Evolutionary conservation across 2,888 invertebrate species (phyloP).

Genomic region (Imbricaverruca yamaguchii): DNA sequence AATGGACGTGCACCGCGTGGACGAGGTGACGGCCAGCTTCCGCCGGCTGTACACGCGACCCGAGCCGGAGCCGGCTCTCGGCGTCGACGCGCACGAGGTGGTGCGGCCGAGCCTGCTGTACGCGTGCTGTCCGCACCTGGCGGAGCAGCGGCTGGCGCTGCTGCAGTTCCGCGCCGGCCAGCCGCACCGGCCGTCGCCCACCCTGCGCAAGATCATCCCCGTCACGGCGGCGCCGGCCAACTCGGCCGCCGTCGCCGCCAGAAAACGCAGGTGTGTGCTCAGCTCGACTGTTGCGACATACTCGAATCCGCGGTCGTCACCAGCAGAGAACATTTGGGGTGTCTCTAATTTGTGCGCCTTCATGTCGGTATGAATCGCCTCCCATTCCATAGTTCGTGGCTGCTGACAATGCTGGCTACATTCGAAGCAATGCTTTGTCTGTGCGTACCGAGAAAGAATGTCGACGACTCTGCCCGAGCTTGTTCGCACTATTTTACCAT

Average conservation of each 20-base stretch:
- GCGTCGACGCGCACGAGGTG: conserved; percentile 52
- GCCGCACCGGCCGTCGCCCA: neutral
- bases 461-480: too few relatives aligned
- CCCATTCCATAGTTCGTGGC: too few relatives aligned
- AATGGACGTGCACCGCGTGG: neutral
- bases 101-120: conserved; percentile 56
- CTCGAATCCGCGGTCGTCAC: too few relatives aligned
- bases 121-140: conserved; percentile 59
- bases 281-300: too few relatives aligned
- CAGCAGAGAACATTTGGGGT: too few relatives aligned
- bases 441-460: too few relatives aligned
- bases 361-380: too few relatives aligned
- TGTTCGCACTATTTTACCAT: too few relatives aligned
- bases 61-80: conserved; percentile 25
- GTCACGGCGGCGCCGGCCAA: conserved; percentile 43
- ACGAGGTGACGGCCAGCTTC: neutral
- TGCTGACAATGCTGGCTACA: too few relatives aligned
- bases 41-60: neutral
- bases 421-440: too few relatives aligned
- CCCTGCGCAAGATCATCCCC: conserved; percentile 60
- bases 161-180: conserved; percentile 38
- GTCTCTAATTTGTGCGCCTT: too few relatives aligned
- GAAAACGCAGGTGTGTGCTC: conserved; percentile 24
- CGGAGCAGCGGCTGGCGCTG: conserved; percentile 50
- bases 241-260: neutral